phyloP scores from a whole-genome alignment of 2,797 vertebrate species.

The Hoplostethus atlanticus region DNA sequence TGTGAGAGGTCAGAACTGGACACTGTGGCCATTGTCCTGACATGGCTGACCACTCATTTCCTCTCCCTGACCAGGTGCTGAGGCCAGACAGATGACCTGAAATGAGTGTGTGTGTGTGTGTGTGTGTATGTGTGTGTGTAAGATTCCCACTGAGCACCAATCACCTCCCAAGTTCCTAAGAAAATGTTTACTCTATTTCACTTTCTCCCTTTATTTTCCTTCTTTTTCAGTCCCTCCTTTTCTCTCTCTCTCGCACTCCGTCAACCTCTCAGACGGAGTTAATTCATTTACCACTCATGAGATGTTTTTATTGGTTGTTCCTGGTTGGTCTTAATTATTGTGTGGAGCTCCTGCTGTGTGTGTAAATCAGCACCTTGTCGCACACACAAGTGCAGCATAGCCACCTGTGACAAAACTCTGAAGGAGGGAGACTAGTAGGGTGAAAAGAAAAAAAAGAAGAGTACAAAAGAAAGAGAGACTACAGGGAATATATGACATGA shows the following conservation, averaged over 20 bases:
- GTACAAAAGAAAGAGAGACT: background rate
- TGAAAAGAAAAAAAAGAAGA: constrained; percentile 1
- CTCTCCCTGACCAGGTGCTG: constrained; percentile 66
- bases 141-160: constrained; percentile 77
- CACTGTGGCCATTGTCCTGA: constrained; percentile 72
- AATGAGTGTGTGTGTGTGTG: constrained; percentile 18
- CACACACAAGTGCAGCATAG: constrained; percentile 30
- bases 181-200: constrained; percentile 65
- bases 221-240: constrained; percentile 10
- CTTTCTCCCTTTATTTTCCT: constrained; percentile 36
- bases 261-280: constrained; percentile 54
- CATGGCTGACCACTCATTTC: constrained; percentile 59
- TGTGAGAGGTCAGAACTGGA: constrained; percentile 68
- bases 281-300: constrained; percentile 78
- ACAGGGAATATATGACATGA: background rate
- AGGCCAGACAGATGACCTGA: constrained; percentile 55
- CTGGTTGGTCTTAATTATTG: constrained; percentile 54
- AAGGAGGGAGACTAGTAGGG: constrained; percentile 19
- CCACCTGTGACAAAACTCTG: constrained; percentile 59
- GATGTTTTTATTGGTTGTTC: constrained; percentile 60
- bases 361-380: constrained; percentile 67
- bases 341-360: constrained; percentile 60
- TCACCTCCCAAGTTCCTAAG: constrained; percentile 77
- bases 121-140: constrained; percentile 43
- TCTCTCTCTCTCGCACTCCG: constrained; percentile 20